phyloP scores from a whole-genome alignment of 2,113 vertebrate genomes.

The Cheilinus undulatus region DNA sequence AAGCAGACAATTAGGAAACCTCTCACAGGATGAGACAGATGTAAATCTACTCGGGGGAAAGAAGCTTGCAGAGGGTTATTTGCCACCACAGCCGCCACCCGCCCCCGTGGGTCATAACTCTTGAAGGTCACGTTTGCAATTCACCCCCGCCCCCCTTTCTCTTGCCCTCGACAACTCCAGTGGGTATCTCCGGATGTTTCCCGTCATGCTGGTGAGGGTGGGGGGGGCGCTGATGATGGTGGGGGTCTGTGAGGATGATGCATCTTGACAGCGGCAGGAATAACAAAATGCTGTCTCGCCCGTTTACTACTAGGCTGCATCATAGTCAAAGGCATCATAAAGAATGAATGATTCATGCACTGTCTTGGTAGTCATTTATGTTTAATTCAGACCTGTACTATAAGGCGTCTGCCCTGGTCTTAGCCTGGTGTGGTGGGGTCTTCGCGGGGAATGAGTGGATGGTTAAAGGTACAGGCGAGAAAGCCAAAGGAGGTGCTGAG shows the following conservation, averaged over 20 bases:
- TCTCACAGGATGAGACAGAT: constrained; percentile 51
- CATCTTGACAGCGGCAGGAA: constrained; percentile 39
- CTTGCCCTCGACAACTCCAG: constrained; percentile 44
- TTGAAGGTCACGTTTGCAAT: constrained; percentile 73
- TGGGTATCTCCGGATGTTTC: constrained; percentile 48
- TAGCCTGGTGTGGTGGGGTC: constrained; percentile 9
- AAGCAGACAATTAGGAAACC: constrained; percentile 55
- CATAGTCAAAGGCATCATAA: constrained; percentile 53
- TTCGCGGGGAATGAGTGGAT: background rate
- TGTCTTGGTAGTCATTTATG: constrained; percentile 51
- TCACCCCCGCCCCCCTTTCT: constrained; percentile 36
- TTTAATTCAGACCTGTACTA: constrained; percentile 59
- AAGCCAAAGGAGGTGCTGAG: constrained; percentile 14
- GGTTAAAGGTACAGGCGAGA: constrained; percentile 14
- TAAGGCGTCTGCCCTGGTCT: background rate
- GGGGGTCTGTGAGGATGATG: constrained; percentile 46
- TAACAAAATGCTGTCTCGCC: constrained; percentile 56
- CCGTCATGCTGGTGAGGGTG: constrained; percentile 12
- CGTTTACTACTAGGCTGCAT: constrained; percentile 61
- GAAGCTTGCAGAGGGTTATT: constrained; percentile 42
- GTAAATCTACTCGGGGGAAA: constrained; percentile 54
- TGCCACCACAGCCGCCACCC: constrained; percentile 24
- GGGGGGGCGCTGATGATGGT: constrained; percentile 20
- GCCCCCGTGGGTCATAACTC: constrained; percentile 50
- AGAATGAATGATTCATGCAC: constrained; percentile 72